These are phyloP conservation scores for Sceliomorpha sp. DNA, from an alignment of 2,888 invertebrate genomes.

Conservation along the genomic window DNA sequence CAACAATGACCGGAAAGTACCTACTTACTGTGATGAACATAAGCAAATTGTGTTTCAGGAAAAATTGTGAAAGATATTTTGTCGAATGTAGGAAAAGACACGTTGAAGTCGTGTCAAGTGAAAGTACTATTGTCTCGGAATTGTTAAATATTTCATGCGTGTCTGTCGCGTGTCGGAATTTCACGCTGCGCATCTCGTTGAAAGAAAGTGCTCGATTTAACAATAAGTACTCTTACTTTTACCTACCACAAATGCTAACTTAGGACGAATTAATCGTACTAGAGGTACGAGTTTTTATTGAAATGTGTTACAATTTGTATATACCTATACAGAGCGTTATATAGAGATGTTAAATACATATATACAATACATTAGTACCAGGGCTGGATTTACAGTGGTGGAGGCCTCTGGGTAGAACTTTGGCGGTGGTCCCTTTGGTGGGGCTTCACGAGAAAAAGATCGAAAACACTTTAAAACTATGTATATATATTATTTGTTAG, in stretches of 20 bases:
- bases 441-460: background rate
- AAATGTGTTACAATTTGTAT: no score
- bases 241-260: constrained; percentile 34
- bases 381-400: constrained; percentile 12
- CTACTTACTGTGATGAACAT: constrained; percentile 1
- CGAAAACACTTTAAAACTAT: no score
- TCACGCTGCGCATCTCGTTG: constrained; percentile 41
- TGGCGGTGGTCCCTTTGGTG: constrained; percentile 13
- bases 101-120: constrained; percentile 19
- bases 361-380: no score
- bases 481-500: no score
- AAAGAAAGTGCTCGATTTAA: constrained; percentile 47
- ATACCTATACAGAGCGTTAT: no score
- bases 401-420: constrained; percentile 6
- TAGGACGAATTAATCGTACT: constrained; percentile 20
- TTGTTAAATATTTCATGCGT: constrained; percentile 40
- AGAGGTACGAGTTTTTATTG: no score
- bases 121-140: constrained; percentile 33
- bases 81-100: constrained; percentile 10
- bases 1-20: constrained; percentile 13
- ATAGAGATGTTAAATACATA: no score
- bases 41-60: background rate
- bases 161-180: constrained; percentile 50
- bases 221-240: constrained; percentile 50
- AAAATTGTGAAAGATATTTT: constrained; percentile 3